These are phyloP conservation scores for Sphaeramia orbicularis DNA, from an alignment of 2,797 vertebrate species.

Conservation along the genomic window DNA sequence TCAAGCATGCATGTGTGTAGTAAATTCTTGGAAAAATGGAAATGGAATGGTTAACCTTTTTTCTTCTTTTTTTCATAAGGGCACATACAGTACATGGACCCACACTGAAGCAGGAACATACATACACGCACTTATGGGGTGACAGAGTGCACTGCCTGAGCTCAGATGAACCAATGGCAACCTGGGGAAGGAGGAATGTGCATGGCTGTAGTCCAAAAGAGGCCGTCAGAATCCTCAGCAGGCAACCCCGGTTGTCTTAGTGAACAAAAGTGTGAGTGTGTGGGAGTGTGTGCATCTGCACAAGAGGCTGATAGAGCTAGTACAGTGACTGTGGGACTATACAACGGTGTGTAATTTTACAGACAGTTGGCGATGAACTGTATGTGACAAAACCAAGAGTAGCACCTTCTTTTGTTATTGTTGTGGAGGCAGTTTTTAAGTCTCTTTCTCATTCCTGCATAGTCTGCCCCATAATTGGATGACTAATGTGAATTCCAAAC, in stretches of 20 bases:
- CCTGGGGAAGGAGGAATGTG: slow-evolving; percentile 87
- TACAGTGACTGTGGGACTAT: slow-evolving; percentile 47
- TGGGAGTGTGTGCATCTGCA: slow-evolving; percentile 69
- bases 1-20: slow-evolving; percentile 34
- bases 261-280: slow-evolving; percentile 77
- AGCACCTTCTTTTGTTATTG: slow-evolving; percentile 2
- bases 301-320: slow-evolving; percentile 52
- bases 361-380: slow-evolving; percentile 54
- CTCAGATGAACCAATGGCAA: slow-evolving; percentile 88
- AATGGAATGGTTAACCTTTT: slow-evolving; percentile 30
- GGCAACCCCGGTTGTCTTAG: slow-evolving; percentile 85
- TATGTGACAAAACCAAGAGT: slow-evolving; percentile 27
- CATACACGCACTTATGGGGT: slow-evolving; percentile 78
- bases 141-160: slow-evolving; percentile 87
- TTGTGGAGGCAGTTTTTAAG: neutral
- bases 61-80: slow-evolving; percentile 44
- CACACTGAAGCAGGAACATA: slow-evolving; percentile 53
- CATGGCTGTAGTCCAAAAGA: slow-evolving; percentile 82
- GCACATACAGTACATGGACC: slow-evolving; percentile 53
- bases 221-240: slow-evolving; percentile 84
- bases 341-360: slow-evolving; percentile 58
- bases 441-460: neutral
- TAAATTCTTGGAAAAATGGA: slow-evolving; percentile 66
- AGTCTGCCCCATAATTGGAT: neutral
- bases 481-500: neutral